Evolutionary conservation across 30 jellyfish, hydroid and myxozoan genomes (phyloP), one percentile per base, ranked within the genome.

Genomic region (Cassiopea andromeda): DNA sequence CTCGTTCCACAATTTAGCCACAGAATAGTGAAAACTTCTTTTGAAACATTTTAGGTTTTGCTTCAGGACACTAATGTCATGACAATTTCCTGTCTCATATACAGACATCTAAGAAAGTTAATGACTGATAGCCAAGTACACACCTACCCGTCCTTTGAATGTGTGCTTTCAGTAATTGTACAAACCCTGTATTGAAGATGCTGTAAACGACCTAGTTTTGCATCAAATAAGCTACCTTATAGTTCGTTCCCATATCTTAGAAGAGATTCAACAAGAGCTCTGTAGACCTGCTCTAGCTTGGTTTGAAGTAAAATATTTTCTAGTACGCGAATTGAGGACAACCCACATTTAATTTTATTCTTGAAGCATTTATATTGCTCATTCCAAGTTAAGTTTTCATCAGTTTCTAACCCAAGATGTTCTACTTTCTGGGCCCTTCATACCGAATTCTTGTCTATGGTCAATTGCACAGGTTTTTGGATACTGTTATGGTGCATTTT

Each of bases 131-230:
- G 60, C 64, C 64, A 47, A 16, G 16, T 43, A 17, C 5, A 47
- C 82, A 73, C 64, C 58, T 14, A 54, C 82, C 49, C 82, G 18
- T 73, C 82, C 60, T 14, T 73, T 73, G 82, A 73, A 14, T 73
- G 19, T 14, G 82, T 4, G 17, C 18, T 73, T 73, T 73, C 82
- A 43, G 27, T 44, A 10, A 10, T 14, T 18, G 60, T 73, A 43
- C 58, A 60, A 43, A 60, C 60, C 10, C 64, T 73, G 64, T 12
- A 14, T 73, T 73, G 64, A 14, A 14, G 64, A 18, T 47, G 82
- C 64, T 73, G 82, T 43, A 73, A 44, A 73, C 27, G 82, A 10
- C 27, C 82, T 4, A 43, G 19, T 16, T 43, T 73, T 18, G 82
- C 5, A 47, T 73, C 64, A 16, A 60, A 44, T 60, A 73, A 73